Percentiles rank a stretch among this genome's conserved stretches.
Evolutionary conservation across 2,797 vertebrate genomes (phyloP).

Genomic region (Manis javanica): DNA sequence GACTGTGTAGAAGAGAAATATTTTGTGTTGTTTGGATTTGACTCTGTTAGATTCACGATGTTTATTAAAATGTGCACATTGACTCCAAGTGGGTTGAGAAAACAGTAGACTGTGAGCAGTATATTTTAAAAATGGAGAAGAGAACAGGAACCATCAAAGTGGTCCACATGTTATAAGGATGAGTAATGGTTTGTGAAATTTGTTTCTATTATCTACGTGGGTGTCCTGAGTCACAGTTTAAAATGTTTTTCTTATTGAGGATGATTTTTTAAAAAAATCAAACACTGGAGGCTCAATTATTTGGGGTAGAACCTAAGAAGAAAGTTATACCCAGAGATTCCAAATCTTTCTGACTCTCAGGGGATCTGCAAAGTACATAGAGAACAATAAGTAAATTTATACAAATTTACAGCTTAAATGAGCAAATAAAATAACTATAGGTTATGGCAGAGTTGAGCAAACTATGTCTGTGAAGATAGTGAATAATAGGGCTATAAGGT

Average conservation of each 20-base stretch:
- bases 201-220: constrained; percentile 2
- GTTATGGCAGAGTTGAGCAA: not conserved
- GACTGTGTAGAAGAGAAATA: not conserved
- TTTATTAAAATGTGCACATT: not conserved
- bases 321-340: not conserved
- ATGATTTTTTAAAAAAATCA: not conserved
- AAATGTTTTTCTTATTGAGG: not conserved
- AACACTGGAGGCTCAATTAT: not conserved
- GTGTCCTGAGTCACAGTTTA: not conserved
- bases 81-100: not conserved
- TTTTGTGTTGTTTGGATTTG: not conserved
- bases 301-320: not conserved
- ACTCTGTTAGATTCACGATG: not conserved
- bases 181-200: not conserved
- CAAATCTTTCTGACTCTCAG: not conserved
- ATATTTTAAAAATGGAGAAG: not conserved
- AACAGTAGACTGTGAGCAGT: not conserved
- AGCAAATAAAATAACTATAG: not conserved
- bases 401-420: not conserved
- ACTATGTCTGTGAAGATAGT: not conserved
- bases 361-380: not conserved
- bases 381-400: not conserved
- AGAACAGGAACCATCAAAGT: not conserved
- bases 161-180: not conserved
- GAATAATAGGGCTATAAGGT: not conserved